These are phyloP conservation scores for Sphaeramia orbicularis DNA, from an alignment of 2,797 vertebrate species.

Conservation along the genomic window DNA sequence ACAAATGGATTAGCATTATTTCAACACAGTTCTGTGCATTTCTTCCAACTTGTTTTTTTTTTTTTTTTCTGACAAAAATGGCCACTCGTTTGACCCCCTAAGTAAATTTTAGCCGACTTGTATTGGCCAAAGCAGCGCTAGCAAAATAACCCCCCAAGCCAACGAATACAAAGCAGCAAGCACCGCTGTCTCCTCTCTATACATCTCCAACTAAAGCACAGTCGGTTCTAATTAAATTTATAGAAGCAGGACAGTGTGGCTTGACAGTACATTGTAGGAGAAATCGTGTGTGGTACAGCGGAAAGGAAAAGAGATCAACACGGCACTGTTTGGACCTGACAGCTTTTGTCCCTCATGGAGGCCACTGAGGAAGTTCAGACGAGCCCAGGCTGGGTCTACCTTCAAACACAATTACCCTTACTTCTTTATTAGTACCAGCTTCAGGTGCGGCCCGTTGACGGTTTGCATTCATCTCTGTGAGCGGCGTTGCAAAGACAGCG, in stretches of 20 bases:
- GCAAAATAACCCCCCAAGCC: conserved; percentile 51
- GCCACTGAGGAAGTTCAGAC: conserved; percentile 53
- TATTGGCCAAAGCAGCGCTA: conserved; percentile 18
- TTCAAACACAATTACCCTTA: conserved; percentile 27
- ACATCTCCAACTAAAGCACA: conserved; percentile 62
- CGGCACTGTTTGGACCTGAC: conserved; percentile 59
- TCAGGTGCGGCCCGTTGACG: conserved; percentile 2
- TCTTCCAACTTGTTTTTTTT: too few species aligned
- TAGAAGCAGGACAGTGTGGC: conserved; percentile 36
- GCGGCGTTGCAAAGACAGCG: conserved; percentile 6
- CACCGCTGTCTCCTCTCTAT: conserved; percentile 62
- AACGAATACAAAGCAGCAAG: conserved; percentile 40
- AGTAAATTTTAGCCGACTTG: too few species aligned
- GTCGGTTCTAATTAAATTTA: conserved; percentile 73
- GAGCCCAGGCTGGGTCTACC: conserved; percentile 18
- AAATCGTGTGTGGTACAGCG: conserved; percentile 29
- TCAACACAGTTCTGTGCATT: too few species aligned
- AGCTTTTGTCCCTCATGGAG: conserved; percentile 51
- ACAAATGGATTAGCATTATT: too few species aligned
- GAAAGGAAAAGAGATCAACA: conserved; percentile 41
- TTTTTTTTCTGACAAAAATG: too few species aligned
- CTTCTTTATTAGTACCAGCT: not conserved
- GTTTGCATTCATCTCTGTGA: conserved; percentile 13
- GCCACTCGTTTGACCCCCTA: too few species aligned
- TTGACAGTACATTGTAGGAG: conserved; percentile 39